Conservation (phyloP, 2,113 vertebrate genomes). For the Hippocampus abdominalis region DNA sequence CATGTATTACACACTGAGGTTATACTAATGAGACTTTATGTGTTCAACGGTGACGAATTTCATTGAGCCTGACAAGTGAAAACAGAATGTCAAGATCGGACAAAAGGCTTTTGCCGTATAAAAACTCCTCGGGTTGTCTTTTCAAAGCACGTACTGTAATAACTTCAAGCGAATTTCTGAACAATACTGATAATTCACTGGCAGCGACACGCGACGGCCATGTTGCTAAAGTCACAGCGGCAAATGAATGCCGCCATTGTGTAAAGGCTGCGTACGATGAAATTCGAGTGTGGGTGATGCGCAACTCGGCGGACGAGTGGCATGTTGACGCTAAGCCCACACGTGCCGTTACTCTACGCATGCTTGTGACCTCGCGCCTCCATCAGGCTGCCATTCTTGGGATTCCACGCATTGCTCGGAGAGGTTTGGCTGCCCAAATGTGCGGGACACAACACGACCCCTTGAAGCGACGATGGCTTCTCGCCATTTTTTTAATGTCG, state of each 20-base stretch:
- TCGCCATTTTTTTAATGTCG: slow-evolving; percentile 9
- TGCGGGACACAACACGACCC: slow-evolving; percentile 25
- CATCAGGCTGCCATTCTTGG: slow-evolving; percentile 55
- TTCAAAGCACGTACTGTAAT: slow-evolving; percentile 2
- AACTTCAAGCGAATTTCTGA: slow-evolving; percentile 12
- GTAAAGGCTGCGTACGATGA: slow-evolving; percentile 31
- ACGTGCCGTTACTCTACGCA: slow-evolving; percentile 43
- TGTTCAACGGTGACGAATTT: slow-evolving; percentile 5
- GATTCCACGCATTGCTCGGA: slow-evolving; percentile 58
- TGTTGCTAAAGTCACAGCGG: slow-evolving; percentile 41
- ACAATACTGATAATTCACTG: slow-evolving; percentile 30
- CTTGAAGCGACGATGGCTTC: slow-evolving; percentile 5
- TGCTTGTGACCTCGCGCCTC: slow-evolving; percentile 64
- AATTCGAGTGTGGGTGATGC: slow-evolving; percentile 28
- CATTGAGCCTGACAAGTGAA: slow-evolving; percentile 30
- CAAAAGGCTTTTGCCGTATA: slow-evolving; percentile 26
- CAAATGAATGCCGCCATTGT: slow-evolving; percentile 57
- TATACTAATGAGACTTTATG: background rate
- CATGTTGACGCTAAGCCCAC: slow-evolving; percentile 60
- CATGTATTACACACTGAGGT: background rate
- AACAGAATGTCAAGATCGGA: slow-evolving; percentile 46
- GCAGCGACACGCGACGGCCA: slow-evolving; percentile 23
- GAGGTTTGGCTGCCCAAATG: slow-evolving; percentile 35
- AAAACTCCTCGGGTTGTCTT: slow-evolving; percentile 1
- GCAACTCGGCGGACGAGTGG: slow-evolving; percentile 44